Conservation (phyloP, 2,113 vertebrate genomes). For the Ornithorhynchus anatinus region DNA sequence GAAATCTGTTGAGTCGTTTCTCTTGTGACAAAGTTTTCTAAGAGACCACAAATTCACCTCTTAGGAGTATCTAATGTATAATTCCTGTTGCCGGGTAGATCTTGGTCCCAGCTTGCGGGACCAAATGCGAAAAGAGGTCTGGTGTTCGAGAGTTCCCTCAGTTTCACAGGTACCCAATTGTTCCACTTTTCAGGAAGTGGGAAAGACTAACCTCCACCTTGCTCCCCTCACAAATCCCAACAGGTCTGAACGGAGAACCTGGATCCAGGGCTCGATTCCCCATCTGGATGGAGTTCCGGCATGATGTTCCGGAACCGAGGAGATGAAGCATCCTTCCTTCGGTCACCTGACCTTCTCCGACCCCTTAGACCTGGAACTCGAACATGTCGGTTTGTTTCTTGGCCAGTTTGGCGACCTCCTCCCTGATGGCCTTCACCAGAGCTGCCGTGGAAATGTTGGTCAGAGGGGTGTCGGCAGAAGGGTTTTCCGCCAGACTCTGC, state of each 20-base stretch:
- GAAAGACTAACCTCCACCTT: neutral
- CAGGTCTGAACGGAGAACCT: neutral
- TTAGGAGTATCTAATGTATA: constrained; percentile 7
- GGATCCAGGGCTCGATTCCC: neutral
- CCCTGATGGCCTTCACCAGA: constrained; percentile 93
- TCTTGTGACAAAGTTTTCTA: constrained; percentile 23
- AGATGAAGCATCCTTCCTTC: no score
- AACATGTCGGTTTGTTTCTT: constrained; percentile 97
- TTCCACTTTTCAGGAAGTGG: constrained; percentile 32
- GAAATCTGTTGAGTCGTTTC: constrained; percentile 36
- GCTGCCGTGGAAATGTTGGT: constrained; percentile 95
- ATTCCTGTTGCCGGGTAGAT: constrained; percentile 35
- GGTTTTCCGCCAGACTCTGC: constrained; percentile 85
- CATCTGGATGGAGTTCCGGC: neutral
- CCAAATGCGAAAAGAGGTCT: neutral
- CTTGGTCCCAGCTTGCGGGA: constrained; percentile 22
- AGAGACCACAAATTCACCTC: constrained; percentile 25
- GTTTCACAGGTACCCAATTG: neutral
- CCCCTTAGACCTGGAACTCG: constrained; percentile 87
- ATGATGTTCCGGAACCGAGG: neutral
- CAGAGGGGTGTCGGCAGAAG: constrained; percentile 79
- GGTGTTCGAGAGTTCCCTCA: neutral
- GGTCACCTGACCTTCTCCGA: no score
- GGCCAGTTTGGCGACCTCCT: constrained; percentile 96
- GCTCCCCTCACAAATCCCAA: constrained; percentile 16